phyloP scores from a whole-genome alignment of 2,888 invertebrate species.

The Andrena bucephala region DNA sequence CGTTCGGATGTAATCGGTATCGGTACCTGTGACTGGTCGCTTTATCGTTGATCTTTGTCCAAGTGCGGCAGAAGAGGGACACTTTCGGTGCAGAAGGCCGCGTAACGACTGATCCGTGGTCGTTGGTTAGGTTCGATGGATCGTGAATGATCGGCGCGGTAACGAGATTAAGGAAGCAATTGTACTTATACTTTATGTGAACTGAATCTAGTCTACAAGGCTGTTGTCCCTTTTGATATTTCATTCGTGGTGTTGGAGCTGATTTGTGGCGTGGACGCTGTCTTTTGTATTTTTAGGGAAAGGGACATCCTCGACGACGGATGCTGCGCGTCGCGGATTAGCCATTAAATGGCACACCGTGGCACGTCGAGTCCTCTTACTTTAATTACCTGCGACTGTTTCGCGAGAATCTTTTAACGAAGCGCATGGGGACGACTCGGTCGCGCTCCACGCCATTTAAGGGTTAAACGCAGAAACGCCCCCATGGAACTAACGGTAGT shows the following conservation, averaged over 20 bases:
- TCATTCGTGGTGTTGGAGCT: conserved; percentile 10
- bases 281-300: conserved; percentile 22
- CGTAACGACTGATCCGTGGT: not conserved
- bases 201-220: conserved; percentile 68
- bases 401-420: not conserved
- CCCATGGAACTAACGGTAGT: conserved; percentile 29
- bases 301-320: conserved; percentile 2
- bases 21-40: conserved; percentile 9
- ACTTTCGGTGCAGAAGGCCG: conserved; percentile 1
- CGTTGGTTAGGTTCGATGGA: not conserved
- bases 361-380: conserved; percentile 1
- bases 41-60: not conserved
- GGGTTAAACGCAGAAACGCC: not conserved
- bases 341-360: conserved; percentile 18
- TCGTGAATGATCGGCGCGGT: not conserved
- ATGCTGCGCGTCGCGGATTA: conserved; percentile 21
- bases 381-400: not conserved
- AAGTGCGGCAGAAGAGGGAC: not conserved
- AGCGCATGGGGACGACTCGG: not conserved
- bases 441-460: conserved; percentile 1
- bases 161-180: conserved; percentile 22
- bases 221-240: conserved; percentile 59
- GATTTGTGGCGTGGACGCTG: conserved; percentile 14
- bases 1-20: conserved; percentile 12
- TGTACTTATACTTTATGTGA: conserved; percentile 43